Percentiles rank a stretch among this genome's conserved stretches.
phyloP scores from a whole-genome alignment of 2,113 vertebrate genomes.

The Phaethornis superciliosus region DNA sequence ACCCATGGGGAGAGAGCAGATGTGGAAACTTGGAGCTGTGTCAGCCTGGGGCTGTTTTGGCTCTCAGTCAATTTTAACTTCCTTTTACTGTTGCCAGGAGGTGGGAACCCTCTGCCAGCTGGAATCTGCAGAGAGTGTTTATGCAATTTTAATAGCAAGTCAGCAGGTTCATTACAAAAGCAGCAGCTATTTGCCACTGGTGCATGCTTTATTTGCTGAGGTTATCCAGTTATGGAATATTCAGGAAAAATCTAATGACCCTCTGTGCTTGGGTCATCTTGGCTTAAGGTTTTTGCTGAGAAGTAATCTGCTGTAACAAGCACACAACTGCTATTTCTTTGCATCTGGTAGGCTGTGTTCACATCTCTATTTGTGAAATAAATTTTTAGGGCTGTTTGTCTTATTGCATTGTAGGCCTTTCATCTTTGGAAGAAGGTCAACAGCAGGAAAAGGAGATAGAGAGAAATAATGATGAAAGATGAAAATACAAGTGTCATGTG shows the following conservation, averaged over 20 bases:
- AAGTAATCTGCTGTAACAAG: background rate
- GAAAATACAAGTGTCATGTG: background rate
- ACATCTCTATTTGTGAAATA: background rate
- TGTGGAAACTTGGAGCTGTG: fast-evolving
- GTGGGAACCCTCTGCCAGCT: background rate
- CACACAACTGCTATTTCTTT: background rate
- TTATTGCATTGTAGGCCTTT: background rate
- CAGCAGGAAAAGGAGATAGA: background rate
- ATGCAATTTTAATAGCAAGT: background rate
- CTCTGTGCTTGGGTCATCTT: background rate
- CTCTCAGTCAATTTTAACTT: background rate
- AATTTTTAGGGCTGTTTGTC: background rate
- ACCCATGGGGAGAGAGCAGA: background rate
- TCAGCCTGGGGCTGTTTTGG: background rate
- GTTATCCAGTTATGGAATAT: background rate
- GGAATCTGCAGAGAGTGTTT: background rate
- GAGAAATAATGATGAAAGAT: background rate
- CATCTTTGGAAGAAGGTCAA: background rate
- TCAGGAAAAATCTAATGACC: background rate
- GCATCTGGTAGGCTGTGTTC: background rate
- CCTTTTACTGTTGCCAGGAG: background rate
- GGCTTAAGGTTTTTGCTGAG: background rate
- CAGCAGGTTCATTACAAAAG: background rate
- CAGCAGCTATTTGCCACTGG: fast-evolving
- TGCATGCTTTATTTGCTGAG: background rate